Evolutionary conservation across 1,140 invertebrate genomes (phyloP).

Genomic region (Drosophila persimilis): DNA sequence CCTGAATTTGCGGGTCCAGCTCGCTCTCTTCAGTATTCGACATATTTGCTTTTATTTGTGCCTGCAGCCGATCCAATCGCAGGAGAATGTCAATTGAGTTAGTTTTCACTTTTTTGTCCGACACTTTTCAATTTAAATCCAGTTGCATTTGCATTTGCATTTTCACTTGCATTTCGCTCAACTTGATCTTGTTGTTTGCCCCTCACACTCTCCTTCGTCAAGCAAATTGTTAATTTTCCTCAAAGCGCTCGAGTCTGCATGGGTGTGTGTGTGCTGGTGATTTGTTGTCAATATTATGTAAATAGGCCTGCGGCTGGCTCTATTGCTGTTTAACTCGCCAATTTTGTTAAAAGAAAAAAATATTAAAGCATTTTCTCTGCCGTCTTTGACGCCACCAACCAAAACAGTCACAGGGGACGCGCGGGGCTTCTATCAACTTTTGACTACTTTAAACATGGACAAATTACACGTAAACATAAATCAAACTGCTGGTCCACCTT

Average conservation of each 20-base stretch:
- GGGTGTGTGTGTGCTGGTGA: constrained; percentile 11
- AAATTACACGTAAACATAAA: constrained; percentile 22
- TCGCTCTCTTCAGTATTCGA: constrained; percentile 73
- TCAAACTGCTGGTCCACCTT: constrained; percentile 16
- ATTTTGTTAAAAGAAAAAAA: constrained; percentile 36
- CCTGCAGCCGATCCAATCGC: constrained; percentile 2
- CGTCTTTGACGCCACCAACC: constrained; percentile 13
- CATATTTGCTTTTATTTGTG: constrained; percentile 60
- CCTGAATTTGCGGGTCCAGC: constrained; percentile 86
- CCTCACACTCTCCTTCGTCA: constrained; percentile 11
- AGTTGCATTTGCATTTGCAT: constrained; percentile 17
- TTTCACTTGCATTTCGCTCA: constrained; percentile 39
- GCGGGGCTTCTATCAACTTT: background rate
- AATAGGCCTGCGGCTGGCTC: constrained; percentile 25
- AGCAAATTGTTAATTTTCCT: constrained; percentile 23
- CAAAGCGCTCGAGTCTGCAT: background rate
- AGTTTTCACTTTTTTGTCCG: constrained; percentile 49
- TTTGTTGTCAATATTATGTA: constrained; percentile 54
- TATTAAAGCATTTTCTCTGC: constrained; percentile 39
- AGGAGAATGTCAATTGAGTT: constrained; percentile 21
- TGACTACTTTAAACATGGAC: background rate
- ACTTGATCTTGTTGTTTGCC: constrained; percentile 29
- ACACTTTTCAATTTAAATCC: constrained; percentile 46
- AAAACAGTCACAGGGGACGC: constrained; percentile 3
- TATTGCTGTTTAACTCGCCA: constrained; percentile 34